phyloP scores from a whole-genome alignment of 2,797 vertebrate genomes.

The Acridotheres tristis region DNA sequence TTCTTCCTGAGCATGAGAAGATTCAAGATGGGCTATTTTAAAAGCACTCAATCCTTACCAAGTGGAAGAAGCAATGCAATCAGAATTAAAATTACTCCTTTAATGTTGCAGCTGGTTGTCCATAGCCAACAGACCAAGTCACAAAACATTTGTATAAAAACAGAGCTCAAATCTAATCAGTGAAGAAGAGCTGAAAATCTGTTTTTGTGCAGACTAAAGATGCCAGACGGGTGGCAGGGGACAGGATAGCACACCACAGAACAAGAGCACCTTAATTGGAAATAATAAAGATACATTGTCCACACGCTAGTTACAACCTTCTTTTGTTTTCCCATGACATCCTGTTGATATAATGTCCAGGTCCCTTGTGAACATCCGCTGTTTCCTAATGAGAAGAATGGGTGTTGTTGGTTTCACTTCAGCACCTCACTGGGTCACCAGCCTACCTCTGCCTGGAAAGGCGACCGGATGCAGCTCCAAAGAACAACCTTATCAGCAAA shows the following conservation, averaged over 20 bases:
- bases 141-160: slow-evolving; percentile 10
- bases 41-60: not conserved
- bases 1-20: not conserved
- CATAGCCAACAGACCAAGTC: not conserved
- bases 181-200: not conserved
- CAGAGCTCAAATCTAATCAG: not conserved
- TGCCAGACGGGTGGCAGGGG: too few species aligned
- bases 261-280: slow-evolving; percentile 44
- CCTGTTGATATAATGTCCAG: slow-evolving; percentile 55
- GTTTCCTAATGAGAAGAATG: slow-evolving; percentile 27
- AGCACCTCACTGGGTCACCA: not conserved
- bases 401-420: slow-evolving; percentile 24
- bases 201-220: not conserved
- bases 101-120: slow-evolving; percentile 12
- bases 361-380: slow-evolving; percentile 28
- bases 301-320: not conserved
- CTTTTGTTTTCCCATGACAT: slow-evolving; percentile 52
- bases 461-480: not conserved
- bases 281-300: not conserved
- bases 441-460: not conserved
- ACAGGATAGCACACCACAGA: not conserved
- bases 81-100: slow-evolving; percentile 5
- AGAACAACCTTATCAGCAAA: slow-evolving; percentile 28
- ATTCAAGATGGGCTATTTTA: not conserved
- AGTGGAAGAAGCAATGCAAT: not conserved